phyloP scores from a whole-genome alignment of 2,113 vertebrate species.

The Passerina amoena region DNA sequence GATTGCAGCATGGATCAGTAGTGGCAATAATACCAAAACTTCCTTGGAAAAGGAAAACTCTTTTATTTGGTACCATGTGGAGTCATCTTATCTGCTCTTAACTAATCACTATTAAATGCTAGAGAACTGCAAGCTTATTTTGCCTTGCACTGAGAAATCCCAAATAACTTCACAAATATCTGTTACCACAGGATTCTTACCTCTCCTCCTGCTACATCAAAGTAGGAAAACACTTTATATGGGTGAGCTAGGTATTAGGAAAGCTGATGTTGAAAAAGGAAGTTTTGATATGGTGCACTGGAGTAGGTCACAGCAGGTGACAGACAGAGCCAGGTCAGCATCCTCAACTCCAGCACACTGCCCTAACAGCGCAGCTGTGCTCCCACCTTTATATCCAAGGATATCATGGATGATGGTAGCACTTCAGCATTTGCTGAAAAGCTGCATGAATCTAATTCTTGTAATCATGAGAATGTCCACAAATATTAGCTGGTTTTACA shows the following conservation, averaged over 20 bases:
- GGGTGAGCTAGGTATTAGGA: background rate
- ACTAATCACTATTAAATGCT: background rate
- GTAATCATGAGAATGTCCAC: background rate
- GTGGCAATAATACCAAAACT: background rate
- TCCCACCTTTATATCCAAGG: background rate
- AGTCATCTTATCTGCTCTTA: background rate
- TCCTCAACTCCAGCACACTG: background rate
- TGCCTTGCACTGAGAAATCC: background rate
- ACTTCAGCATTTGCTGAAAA: background rate
- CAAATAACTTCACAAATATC: background rate
- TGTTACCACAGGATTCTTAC: background rate
- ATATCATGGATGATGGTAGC: background rate
- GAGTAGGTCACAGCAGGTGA: background rate
- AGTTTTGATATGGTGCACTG: background rate
- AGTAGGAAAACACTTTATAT: background rate
- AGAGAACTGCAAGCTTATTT: background rate
- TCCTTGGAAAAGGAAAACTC: background rate
- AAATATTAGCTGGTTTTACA: background rate
- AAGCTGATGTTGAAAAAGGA: background rate
- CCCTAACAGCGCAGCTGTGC: accelerated
- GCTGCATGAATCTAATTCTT: background rate
- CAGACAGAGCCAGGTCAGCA: background rate
- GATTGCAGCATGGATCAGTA: accelerated
- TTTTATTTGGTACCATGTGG: background rate
- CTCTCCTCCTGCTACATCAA: accelerated